phyloP scores from a whole-genome alignment of 2,113 vertebrate genomes.

The Campylomormyrus numenius region DNA sequence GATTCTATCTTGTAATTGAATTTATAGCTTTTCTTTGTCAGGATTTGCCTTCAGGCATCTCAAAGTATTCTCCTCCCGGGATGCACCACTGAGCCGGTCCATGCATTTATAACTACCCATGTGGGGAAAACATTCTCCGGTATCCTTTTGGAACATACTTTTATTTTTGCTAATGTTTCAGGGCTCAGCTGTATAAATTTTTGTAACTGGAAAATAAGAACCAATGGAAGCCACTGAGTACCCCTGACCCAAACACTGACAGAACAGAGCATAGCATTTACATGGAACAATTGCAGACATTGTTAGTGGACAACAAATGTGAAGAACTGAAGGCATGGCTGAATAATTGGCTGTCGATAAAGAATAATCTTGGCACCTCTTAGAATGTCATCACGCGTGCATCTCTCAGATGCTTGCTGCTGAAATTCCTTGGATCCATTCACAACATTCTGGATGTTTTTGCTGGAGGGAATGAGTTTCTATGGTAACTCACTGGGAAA shows the following conservation, averaged over 20 bases:
- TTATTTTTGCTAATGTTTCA: background rate
- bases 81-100: background rate
- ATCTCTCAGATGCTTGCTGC: background rate
- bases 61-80: background rate
- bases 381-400: constrained; percentile 1
- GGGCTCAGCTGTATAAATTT: background rate
- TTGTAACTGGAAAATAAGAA: background rate
- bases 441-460: constrained; percentile 21
- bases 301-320: constrained; percentile 8
- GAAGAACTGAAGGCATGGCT: background rate
- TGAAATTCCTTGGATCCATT: constrained; percentile 24
- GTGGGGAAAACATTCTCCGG: background rate
- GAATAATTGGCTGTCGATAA: background rate
- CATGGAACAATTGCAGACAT: background rate
- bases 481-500: constrained; percentile 25
- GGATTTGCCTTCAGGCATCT: background rate
- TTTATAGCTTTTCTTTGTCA: background rate
- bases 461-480: constrained; percentile 26
- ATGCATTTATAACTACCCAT: background rate
- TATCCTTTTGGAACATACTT: background rate
- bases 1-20: constrained; percentile 3
- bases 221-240: background rate
- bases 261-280: background rate
- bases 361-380: constrained; percentile 16
- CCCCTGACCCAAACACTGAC: background rate